These are phyloP conservation scores for Styela clava DNA, from an alignment of 23 tunicate species.

Conservation along the genomic window DNA sequence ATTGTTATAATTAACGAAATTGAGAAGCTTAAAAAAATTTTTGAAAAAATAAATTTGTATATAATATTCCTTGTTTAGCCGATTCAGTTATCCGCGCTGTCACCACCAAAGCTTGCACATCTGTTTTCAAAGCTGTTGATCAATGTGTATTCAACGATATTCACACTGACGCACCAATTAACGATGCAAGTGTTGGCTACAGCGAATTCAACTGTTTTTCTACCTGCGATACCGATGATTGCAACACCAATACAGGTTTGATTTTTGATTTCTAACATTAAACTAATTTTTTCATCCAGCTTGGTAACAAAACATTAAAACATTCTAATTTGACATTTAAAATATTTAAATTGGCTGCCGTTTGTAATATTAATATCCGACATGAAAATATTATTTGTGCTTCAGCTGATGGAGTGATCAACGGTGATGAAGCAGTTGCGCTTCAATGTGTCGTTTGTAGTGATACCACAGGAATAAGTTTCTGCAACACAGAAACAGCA, in stretches of 20 bases:
- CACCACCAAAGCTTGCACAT: not conserved
- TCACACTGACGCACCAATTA: not conserved
- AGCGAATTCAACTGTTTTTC: not conserved
- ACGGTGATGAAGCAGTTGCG: slow-evolving; percentile 24
- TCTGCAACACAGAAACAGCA: not conserved
- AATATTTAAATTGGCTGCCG: too few species aligned
- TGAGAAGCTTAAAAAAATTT: too few species aligned
- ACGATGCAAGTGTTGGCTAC: not conserved
- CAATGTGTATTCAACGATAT: not conserved
- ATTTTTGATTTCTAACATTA: too few species aligned
- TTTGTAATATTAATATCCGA: too few species aligned
- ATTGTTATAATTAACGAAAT: too few species aligned
- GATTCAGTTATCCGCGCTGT: not conserved
- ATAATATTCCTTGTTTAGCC: not conserved
- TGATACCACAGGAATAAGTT: not conserved
- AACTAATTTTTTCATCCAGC: too few species aligned
- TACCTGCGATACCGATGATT: not conserved
- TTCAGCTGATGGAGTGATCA: slow-evolving; percentile 34
- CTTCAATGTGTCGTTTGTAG: slow-evolving; percentile 31
- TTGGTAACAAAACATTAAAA: too few species aligned
- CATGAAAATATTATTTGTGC: too few species aligned
- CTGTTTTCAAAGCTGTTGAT: not conserved
- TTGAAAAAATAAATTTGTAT: too few species aligned
- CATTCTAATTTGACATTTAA: too few species aligned
- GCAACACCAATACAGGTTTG: not conserved